These are phyloP conservation scores for Bucorvus abyssinicus DNA, from an alignment of 2,797 vertebrate genomes.

Conservation along the genomic window DNA sequence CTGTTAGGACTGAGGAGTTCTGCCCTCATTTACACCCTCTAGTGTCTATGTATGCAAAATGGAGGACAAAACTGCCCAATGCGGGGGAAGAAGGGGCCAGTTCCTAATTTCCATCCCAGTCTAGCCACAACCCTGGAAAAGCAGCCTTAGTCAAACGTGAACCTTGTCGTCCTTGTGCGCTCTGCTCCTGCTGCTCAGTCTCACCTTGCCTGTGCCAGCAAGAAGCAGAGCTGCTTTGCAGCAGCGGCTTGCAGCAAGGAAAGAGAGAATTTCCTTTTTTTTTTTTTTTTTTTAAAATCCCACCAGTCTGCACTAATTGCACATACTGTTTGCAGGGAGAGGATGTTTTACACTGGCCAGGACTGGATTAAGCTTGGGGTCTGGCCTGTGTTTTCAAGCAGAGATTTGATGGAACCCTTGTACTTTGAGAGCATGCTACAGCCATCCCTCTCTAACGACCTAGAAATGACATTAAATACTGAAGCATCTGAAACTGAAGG, in stretches of 20 bases:
- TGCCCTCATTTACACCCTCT: constrained; percentile 52
- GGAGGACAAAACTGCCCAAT: constrained; percentile 58
- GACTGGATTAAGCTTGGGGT: neutral
- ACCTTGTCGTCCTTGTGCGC: neutral
- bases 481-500: neutral
- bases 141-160: constrained; percentile 16
- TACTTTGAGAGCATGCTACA: neutral
- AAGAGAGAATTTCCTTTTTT: neutral
- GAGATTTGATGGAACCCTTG: neutral
- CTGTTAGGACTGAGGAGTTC: constrained; percentile 56
- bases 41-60: neutral
- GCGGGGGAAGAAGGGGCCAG: constrained; percentile 16
- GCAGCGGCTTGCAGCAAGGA: neutral
- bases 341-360: neutral
- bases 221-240: neutral
- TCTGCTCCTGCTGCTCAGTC: neutral
- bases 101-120: constrained; percentile 49
- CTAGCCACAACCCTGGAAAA: constrained; percentile 28
- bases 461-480: neutral
- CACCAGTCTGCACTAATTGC: neutral
- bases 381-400: neutral
- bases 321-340: neutral
- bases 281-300: neutral
- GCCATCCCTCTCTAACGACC: neutral
- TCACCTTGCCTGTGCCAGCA: neutral